phyloP scores from a whole-genome alignment of 1,140 invertebrate species.

The Melanaphis sacchari region DNA sequence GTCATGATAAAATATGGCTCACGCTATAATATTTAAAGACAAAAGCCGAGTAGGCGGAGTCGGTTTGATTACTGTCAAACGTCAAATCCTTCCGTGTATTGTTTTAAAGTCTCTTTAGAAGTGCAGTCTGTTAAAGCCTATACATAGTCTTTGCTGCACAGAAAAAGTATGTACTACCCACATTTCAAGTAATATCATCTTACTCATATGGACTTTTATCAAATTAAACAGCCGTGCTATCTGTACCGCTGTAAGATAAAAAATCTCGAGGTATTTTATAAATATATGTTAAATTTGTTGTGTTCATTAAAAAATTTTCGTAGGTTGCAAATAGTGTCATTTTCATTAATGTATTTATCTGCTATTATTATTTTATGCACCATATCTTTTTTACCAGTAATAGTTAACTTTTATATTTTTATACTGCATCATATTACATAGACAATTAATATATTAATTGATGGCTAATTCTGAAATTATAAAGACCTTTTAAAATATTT shows the following conservation, averaged over 20 bases:
- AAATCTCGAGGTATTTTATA: conserved; percentile 53
- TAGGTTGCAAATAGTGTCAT: neutral
- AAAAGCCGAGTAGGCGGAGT: conserved; percentile 50
- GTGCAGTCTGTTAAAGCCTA: neutral
- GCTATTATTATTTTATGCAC: neutral
- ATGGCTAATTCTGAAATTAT: neutral
- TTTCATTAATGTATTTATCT: neutral
- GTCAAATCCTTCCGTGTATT: conserved; percentile 45
- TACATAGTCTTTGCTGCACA: neutral
- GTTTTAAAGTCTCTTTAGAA: conserved; percentile 31
- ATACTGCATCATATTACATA: neutral
- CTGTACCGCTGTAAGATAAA: conserved; percentile 56
- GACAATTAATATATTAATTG: neutral
- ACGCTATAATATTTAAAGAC: conserved; percentile 46
- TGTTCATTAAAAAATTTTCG: neutral
- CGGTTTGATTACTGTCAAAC: conserved; percentile 44
- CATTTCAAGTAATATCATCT: neutral
- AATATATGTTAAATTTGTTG: neutral
- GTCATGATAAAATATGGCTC: conserved; percentile 12
- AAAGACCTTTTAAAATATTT: neutral
- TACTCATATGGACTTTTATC: conserved; percentile 39
- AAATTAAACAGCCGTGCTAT: conserved; percentile 57
- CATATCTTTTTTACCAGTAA: neutral
- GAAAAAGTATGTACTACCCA: neutral
- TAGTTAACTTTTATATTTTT: neutral